Evolutionary conservation across 2,888 invertebrate species (phyloP), one percentile per base, ranked within the genome.

Genomic region (Phlogophora meticulosa): DNA sequence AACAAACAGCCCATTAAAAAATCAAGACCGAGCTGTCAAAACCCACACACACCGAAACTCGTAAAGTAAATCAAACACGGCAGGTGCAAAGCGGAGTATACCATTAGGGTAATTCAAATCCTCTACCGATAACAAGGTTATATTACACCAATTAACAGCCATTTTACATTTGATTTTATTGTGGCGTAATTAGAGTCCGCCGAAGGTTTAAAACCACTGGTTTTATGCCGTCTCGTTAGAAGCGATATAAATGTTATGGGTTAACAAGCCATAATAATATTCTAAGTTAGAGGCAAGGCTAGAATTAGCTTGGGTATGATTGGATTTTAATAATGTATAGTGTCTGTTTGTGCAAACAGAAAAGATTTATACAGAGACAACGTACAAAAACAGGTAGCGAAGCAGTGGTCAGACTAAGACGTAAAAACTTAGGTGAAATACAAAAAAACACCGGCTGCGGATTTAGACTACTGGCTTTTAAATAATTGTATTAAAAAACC

Each of bases 81-180:
- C 65, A 59, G 78, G 83, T 68, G 58, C 84, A 76, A 85, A 85
- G 78, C 70, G 81, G 82, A 91, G 76, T 67, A 65, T 48, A 81
- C 80, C 83, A 73, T 81, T 83, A 83, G 74, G 77, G 61, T 83
- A 84, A 89, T 87, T 88, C 85, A 84, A 65, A 79, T 82, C 82
- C 74, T 83, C 81, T 80, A 80, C 81, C 85, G 87, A 89, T 90
- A 92, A 92, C 89, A 89, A 90, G 88, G 85, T 82, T 85, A 88
- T 88, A 89, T 88, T 86, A 87, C 84, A 82, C 80, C 88, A 85
- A 89, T 91, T 92, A 91, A 87, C 84, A 76, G 78, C 87, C 85
- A 89, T 89, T 90, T 91, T 90, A 90, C 86, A 88, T 86, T 88
- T 85, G 84, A 82, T 83, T 90, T 90, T 91, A 92, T 87, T 87